Percentiles rank a stretch among this genome's conserved stretches.
Conservation (phyloP, 2,888 invertebrate genomes). For the Ennomos erosarius region DNA sequence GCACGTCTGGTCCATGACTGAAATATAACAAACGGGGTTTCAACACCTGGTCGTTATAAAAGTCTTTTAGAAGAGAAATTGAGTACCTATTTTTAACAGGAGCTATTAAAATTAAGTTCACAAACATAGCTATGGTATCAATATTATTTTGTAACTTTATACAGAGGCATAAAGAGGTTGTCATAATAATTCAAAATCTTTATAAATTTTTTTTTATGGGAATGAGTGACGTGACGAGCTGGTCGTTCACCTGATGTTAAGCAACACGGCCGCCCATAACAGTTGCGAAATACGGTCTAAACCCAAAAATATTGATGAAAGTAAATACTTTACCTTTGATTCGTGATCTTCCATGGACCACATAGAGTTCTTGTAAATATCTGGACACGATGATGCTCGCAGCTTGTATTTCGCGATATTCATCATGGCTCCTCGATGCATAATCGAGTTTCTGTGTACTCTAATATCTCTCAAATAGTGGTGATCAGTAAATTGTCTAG, state of each 20-base stretch:
- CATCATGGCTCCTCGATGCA: constrained; percentile 94
- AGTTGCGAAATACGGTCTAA: background rate
- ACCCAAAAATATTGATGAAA: background rate
- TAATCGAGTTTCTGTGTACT: constrained; percentile 92
- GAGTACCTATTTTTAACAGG: too few species aligned
- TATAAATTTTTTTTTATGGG: too few species aligned
- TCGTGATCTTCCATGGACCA: constrained; percentile 91
- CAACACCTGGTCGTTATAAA: too few species aligned
- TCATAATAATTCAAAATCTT: too few species aligned
- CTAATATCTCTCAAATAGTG: constrained; percentile 89
- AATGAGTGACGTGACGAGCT: too few species aligned
- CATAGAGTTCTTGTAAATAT: constrained; percentile 95
- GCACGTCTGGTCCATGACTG: constrained; percentile 91
- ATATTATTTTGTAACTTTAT: too few species aligned
- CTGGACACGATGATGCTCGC: constrained; percentile 96
- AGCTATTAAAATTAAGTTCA: too few species aligned
- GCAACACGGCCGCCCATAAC: too few species aligned
- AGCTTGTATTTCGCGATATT: constrained; percentile 93
- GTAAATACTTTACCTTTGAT: constrained; percentile 73
- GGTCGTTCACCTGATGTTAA: too few species aligned
- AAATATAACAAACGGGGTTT: constrained; percentile 48
- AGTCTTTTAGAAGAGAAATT: too few species aligned
- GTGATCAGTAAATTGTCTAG: constrained; percentile 85
- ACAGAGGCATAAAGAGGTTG: too few species aligned
- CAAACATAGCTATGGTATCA: too few species aligned